A percentile compares a stretch with the other conserved stretches of the same genome.
Conservation (phyloP, 2,113 vertebrate genomes). For the Phalacrocorax aristotelis region DNA sequence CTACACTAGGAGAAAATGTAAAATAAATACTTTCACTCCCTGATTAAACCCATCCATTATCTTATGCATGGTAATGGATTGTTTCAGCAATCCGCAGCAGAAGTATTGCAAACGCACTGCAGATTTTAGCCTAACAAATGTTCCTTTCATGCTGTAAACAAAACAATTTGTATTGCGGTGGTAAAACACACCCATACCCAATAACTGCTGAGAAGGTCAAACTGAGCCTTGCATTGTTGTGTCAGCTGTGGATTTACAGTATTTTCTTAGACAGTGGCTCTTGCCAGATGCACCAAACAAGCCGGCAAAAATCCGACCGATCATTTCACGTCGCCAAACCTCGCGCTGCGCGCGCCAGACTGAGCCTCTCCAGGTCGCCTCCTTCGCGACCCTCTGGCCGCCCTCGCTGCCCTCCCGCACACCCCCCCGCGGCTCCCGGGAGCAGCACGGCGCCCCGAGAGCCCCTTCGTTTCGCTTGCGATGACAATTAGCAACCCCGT, state of each 20-base stretch:
- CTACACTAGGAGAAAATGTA: background rate
- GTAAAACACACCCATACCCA: background rate
- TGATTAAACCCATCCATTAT: background rate
- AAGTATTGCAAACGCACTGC: background rate
- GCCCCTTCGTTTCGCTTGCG: background rate
- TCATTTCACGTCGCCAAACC: rapidly evolving
- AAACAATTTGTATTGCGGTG: background rate
- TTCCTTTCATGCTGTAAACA: background rate
- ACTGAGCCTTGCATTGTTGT: rapidly evolving
- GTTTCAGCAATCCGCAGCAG: background rate
- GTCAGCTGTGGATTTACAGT: background rate
- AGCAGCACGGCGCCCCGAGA: background rate
- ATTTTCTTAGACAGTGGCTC: background rate
- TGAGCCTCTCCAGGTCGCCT: background rate
- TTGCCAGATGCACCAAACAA: background rate
- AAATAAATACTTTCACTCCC: background rate
- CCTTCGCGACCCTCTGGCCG: background rate
- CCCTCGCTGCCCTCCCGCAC: too few species aligned
- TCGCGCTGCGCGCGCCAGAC: rapidly evolving
- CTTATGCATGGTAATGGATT: background rate
- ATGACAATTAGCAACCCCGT: background rate
- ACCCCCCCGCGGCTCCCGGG: background rate
- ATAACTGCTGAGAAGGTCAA: background rate
- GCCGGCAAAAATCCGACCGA: background rate
- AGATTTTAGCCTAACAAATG: background rate